Evolutionary conservation across 2,113 vertebrate genomes (phyloP).

Genomic region (Clinocottus analis): DNA sequence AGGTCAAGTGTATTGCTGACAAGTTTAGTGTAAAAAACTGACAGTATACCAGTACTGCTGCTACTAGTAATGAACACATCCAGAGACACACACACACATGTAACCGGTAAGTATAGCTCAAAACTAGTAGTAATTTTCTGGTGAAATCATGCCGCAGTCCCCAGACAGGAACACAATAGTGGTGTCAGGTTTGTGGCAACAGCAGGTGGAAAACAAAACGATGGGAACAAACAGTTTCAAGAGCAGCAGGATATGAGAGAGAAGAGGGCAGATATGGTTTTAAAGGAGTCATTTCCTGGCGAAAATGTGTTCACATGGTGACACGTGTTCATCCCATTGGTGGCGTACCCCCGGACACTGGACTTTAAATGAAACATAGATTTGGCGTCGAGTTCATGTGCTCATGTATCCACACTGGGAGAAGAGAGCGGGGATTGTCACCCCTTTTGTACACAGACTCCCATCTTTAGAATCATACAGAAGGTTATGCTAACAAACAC

Average conservation of each 20-base stretch:
- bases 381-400: neutral
- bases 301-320: too few relatives aligned
- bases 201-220: conserved; percentile 14
- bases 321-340: too few relatives aligned
- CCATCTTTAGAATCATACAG: neutral
- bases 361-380: neutral
- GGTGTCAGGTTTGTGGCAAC: conserved; percentile 7
- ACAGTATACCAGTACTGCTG: neutral
- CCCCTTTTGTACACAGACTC: neutral
- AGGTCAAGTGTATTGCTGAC: neutral
- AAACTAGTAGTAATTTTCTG: neutral
- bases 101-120: neutral
- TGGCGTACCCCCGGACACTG: neutral
- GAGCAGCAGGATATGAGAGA: conserved; percentile 45
- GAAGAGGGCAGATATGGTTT: conserved; percentile 21
- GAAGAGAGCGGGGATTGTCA: neutral
- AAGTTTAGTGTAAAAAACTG: neutral
- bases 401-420: neutral
- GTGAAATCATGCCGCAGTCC: neutral
- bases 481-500: neutral
- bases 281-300: conserved; percentile 33
- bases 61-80: neutral
- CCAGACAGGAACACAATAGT: neutral
- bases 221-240: conserved; percentile 11
- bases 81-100: neutral